Base-by-base conservation (phyloP, 2,888 invertebrate species). In the Nephrocerus scutellatus region DNA sequence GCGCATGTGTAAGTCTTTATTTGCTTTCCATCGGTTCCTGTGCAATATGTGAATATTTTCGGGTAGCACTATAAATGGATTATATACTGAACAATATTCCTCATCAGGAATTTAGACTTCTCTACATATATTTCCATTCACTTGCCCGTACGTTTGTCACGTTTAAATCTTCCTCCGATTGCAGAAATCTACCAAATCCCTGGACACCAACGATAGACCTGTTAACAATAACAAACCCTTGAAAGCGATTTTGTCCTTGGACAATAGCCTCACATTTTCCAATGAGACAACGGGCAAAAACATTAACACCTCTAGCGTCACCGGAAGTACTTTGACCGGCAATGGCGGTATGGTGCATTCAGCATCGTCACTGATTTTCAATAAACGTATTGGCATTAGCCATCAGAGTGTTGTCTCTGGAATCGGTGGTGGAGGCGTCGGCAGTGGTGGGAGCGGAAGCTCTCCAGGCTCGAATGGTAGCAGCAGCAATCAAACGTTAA, bases 201-300 rank as follows among this genome's bases (percentile, higher is more conserved):
- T 68, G 52, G 67, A 67, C 52, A 48, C 56, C 30, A 63, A 55
- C 45, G 64, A 65, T 36, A 64, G 63, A 50, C 44, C 58, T 15
- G 57, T 55, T 30, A 66, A 67, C 53, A 66, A 66, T 49, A 68
- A 68, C 52, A 68, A 66, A 50, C 60, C 62, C 19, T 53, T 68
- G 24, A 63, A 62, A 53, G 57, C 66, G 30, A 51, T 68, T 37
- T 52, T 67, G 21, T 68, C 67, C 9, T 45, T 68, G 41, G 67
- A 68, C 43, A 62, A 55, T 47, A 54, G 46, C 43, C 41, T 43
- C 9, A 41, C 43, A 20, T 24, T 14, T 25, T 38, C 15, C 29
- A 36, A 36, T 21, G 30, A 20, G 23, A 21, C 10, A 20, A 35
- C n/a, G 20, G 5, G 20, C 24, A 32, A 32, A 46, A 12, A 28